These are phyloP conservation scores for Drosophila subpulchrella DNA, from an alignment of 1,140 invertebrate species.

Conservation along the genomic window DNA sequence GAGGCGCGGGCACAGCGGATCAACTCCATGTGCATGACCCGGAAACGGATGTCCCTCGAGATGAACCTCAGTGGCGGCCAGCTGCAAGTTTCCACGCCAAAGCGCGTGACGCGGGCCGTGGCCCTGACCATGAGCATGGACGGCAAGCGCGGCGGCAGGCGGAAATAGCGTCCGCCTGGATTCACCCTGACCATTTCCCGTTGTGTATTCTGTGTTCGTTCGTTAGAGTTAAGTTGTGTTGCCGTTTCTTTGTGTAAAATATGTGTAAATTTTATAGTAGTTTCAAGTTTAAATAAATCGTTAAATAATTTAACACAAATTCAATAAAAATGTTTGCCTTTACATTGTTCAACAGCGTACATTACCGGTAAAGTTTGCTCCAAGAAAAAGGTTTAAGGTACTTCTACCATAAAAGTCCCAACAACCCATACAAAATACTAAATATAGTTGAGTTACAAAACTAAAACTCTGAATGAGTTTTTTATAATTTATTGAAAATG, in stretches of 20 bases:
- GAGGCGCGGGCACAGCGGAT: slow-evolving; percentile 47
- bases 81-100: slow-evolving; percentile 53
- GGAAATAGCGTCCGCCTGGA: slow-evolving; percentile 12
- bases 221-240: slow-evolving; percentile 17
- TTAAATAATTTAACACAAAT: slow-evolving; percentile 27
- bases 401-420: no score
- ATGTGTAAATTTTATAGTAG: slow-evolving; percentile 40
- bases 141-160: slow-evolving; percentile 10
- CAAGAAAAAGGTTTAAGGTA: no score
- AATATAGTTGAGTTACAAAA: background rate
- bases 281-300: slow-evolving; percentile 36
- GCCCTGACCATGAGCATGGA: slow-evolving; percentile 8
- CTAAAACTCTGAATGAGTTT: slow-evolving; percentile 3
- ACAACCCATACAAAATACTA: no score
- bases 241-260: slow-evolving; percentile 28
- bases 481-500: slow-evolving; percentile 42
- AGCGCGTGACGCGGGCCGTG: slow-evolving; percentile 42
- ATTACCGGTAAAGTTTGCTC: no score
- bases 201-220: slow-evolving; percentile 18
- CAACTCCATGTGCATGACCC: slow-evolving; percentile 53
- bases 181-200: background rate
- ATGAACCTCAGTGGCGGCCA: slow-evolving; percentile 59
- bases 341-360: no score
- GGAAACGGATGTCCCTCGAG: slow-evolving; percentile 67
- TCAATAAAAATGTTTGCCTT: background rate